phyloP scores from a whole-genome alignment of 2,113 vertebrate genomes.

The Stigmatopora argus region DNA sequence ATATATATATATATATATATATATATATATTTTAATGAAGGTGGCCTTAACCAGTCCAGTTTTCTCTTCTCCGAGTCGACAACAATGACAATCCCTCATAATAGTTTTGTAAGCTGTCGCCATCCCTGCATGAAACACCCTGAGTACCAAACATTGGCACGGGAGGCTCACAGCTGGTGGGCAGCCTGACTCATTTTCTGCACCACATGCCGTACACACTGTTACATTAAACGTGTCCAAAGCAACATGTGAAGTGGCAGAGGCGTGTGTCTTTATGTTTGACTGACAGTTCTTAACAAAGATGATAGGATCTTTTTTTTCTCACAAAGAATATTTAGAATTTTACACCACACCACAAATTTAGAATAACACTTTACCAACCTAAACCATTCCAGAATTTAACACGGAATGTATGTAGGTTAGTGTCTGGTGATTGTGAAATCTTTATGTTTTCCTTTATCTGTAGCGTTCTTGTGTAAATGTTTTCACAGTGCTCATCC shows the following conservation, averaged over 20 bases:
- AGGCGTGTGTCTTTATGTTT: background rate
- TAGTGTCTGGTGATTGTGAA: no score
- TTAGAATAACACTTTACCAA: background rate
- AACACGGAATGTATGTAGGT: no score
- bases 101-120: conserved; percentile 21
- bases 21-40: no score
- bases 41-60: background rate
- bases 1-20: no score
- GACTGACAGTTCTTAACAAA: background rate
- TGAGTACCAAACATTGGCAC: conserved; percentile 44
- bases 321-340: background rate
- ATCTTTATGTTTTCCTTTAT: background rate
- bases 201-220: conserved; percentile 57
- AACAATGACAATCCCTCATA: conserved; percentile 40
- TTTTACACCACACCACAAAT: background rate
- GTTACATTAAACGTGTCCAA: conserved; percentile 51
- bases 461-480: background rate
- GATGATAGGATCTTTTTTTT: background rate
- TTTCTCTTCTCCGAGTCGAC: conserved; percentile 29
- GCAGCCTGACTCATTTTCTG: conserved; percentile 63
- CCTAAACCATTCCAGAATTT: no score
- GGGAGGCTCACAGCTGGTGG: conserved; percentile 59
- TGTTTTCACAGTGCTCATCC: background rate
- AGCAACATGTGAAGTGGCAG: conserved; percentile 28
- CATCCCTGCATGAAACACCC: conserved; percentile 40